Percentiles rank a stretch among this genome's conserved stretches.
phyloP scores from a whole-genome alignment of 2,113 vertebrate species.

The Menura novaehollandiae region DNA sequence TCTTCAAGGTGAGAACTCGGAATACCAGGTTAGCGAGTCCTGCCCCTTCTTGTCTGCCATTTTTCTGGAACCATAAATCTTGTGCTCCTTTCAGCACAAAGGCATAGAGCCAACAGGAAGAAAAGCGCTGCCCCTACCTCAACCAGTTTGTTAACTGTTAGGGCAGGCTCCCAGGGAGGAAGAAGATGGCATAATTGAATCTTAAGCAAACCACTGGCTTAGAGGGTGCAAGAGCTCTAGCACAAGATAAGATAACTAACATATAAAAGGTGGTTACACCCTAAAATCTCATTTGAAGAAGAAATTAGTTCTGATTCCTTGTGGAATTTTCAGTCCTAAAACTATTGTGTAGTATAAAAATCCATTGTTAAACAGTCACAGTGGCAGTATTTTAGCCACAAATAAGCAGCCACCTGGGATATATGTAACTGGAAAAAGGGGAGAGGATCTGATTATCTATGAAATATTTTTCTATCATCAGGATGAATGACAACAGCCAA shows the following conservation, averaged over 20 bases:
- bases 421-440: not conserved
- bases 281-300: not conserved
- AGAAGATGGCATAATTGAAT: not conserved
- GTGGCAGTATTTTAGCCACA: not conserved
- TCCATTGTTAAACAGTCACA: not conserved
- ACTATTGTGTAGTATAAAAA: not conserved
- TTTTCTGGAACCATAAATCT: not conserved
- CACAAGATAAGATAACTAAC: not conserved
- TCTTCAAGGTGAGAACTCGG: not conserved
- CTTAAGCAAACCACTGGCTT: not conserved
- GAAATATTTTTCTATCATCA: not conserved
- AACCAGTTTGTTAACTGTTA: not conserved
- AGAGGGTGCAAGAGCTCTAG: not conserved
- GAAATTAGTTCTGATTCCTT: not conserved
- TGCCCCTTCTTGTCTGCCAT: not conserved
- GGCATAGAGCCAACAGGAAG: not conserved
- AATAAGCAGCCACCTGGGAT: not conserved
- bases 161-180: not conserved
- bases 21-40: not conserved
- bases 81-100: not conserved
- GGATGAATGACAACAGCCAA: slow-evolving; percentile 2
- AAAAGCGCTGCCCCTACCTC: not conserved
- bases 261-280: not conserved
- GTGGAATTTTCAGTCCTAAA: not conserved
- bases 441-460: not conserved